Conservation (phyloP, 2,113 vertebrate genomes). For the Phalacrocorax carbo region DNA sequence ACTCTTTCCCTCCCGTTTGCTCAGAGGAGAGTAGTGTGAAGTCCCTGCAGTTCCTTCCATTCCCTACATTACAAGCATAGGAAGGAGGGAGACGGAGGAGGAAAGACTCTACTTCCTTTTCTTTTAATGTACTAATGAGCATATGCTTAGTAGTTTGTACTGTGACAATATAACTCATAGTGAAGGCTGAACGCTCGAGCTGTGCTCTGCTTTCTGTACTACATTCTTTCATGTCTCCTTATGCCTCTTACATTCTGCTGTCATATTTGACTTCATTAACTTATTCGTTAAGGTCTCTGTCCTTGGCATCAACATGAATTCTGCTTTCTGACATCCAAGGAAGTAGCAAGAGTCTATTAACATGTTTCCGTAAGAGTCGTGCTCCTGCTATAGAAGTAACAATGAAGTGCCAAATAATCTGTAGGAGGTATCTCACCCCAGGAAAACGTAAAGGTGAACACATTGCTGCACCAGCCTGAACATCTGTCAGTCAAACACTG, state of each 20-base stretch:
- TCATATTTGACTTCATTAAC: constrained; percentile 31
- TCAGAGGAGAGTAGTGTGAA: not conserved
- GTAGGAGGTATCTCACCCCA: not conserved
- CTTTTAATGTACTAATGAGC: not conserved
- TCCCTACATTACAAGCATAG: not conserved
- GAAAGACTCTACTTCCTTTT: not conserved
- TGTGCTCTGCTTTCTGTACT: not conserved
- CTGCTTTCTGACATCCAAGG: not conserved
- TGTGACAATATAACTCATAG: not conserved
- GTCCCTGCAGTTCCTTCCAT: not conserved
- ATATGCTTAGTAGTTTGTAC: not conserved
- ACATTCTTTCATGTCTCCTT: not conserved
- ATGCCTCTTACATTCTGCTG: constrained; percentile 5
- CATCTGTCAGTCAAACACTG: constrained; percentile 20
- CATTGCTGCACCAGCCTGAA: not conserved
- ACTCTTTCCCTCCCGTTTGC: not conserved
- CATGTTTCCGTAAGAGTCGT: not conserved
- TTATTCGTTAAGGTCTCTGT: not conserved
- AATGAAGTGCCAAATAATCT: not conserved
- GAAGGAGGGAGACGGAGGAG: not conserved
- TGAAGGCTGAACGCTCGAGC: not conserved
- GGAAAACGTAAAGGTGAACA: not conserved
- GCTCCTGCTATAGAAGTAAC: not conserved
- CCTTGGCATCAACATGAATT: not conserved
- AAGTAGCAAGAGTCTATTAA: not conserved